Evolutionary conservation across 1,140 invertebrate genomes (phyloP).

Genomic region (Drosophila takahashii): DNA sequence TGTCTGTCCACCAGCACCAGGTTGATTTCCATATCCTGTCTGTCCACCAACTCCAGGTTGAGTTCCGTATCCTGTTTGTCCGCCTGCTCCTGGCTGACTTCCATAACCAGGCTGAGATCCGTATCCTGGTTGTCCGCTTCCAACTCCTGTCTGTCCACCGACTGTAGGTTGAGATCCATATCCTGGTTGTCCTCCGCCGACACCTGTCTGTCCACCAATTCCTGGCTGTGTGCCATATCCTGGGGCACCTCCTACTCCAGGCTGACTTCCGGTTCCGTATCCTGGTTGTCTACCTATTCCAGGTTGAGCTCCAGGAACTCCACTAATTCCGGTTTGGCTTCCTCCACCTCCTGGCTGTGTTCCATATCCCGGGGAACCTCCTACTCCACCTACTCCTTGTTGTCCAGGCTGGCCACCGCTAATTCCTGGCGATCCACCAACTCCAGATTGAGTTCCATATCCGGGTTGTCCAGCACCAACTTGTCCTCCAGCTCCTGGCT

Average conservation of each 20-base stretch:
- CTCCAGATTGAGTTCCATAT: constrained; percentile 9
- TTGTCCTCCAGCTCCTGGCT: not conserved
- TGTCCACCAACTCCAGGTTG: constrained; percentile 10
- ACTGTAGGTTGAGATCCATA: constrained; percentile 1
- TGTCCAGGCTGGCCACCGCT: constrained; percentile 10
- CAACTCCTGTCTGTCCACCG: constrained; percentile 1
- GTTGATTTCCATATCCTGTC: constrained; percentile 13
- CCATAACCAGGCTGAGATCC: constrained; percentile 23
- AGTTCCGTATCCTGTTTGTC: constrained; percentile 4
- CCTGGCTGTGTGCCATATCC: constrained; percentile 3
- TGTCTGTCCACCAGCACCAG: not conserved
- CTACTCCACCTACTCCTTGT: constrained; percentile 1
- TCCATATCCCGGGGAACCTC: constrained; percentile 9
- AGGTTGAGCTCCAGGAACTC: not conserved
- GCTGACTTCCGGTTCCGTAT: constrained; percentile 3
- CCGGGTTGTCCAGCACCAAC: constrained; percentile 3
- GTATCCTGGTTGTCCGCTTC: not conserved
- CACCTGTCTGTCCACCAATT: constrained; percentile 21
- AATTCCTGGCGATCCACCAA: not conserved
- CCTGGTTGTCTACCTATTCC: constrained; percentile 10
- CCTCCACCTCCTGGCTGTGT: constrained; percentile 1
- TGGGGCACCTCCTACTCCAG: constrained; percentile 6
- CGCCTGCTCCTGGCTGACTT: not conserved
- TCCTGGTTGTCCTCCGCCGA: constrained; percentile 7
- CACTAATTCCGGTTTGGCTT: constrained; percentile 2